phyloP scores from a whole-genome alignment of 1,140 invertebrate genomes.

The Carposina sasakii region DNA sequence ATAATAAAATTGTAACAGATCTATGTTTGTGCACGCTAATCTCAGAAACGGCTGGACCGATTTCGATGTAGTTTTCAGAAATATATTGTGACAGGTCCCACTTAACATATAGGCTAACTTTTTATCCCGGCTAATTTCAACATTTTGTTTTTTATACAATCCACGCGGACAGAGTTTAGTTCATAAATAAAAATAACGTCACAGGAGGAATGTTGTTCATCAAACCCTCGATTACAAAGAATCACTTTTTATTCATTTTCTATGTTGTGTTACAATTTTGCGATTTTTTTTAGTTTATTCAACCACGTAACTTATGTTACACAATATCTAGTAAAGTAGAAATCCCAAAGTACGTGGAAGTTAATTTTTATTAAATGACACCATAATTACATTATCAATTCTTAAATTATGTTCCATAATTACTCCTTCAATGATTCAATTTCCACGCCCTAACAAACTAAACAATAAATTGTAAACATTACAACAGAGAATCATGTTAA shows the following conservation, averaged over 20 bases:
- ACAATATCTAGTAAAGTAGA: conserved; percentile 67
- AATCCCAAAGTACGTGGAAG: conserved; percentile 64
- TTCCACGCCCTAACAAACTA: conserved; percentile 48
- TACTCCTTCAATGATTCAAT: conserved; percentile 50
- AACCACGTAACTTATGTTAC: conserved; percentile 58
- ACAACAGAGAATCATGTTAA: conserved; percentile 45
- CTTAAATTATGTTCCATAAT: conserved; percentile 60
- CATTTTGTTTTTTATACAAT: too few relatives aligned
- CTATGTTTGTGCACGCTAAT: too few relatives aligned
- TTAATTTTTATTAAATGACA: conserved; percentile 66
- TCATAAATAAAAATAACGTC: too few relatives aligned
- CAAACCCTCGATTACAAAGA: conserved; percentile 60
- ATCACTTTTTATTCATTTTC: conserved; percentile 69
- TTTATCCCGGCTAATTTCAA: too few relatives aligned
- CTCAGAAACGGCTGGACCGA: too few relatives aligned
- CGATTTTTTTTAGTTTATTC: conserved; percentile 63
- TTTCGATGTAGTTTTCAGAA: too few relatives aligned
- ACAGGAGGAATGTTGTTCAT: too few relatives aligned
- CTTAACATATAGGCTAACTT: too few relatives aligned
- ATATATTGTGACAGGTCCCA: too few relatives aligned
- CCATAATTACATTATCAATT: conserved; percentile 54
- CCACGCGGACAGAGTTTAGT: too few relatives aligned
- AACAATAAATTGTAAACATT: conserved; percentile 45
- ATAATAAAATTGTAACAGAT: too few relatives aligned
- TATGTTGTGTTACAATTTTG: conserved; percentile 67